Evolutionary conservation across 2,113 vertebrate species (phyloP).

Genomic region (Xiphophorus couchianus): DNA sequence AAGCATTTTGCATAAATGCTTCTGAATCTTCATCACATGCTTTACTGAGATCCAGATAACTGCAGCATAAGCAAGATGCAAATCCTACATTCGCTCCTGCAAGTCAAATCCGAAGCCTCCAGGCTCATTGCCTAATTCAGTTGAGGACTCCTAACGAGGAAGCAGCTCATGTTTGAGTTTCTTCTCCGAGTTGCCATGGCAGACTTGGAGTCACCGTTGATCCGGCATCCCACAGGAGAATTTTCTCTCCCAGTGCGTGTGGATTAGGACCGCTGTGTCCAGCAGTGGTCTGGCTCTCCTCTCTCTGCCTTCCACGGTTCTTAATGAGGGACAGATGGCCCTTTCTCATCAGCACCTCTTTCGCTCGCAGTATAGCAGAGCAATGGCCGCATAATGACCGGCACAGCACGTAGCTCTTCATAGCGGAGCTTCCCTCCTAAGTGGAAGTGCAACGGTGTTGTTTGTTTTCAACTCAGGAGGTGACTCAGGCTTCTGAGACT

Average conservation of each 20-base stretch:
- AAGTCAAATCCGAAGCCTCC: not conserved
- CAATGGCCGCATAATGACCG: slow-evolving; percentile 33
- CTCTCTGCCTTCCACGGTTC: slow-evolving; percentile 27
- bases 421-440: not conserved
- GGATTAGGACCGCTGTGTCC: slow-evolving; percentile 28
- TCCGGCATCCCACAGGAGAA: slow-evolving; percentile 23
- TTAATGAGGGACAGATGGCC: slow-evolving; percentile 75
- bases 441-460: slow-evolving; percentile 9
- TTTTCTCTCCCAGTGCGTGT: not conserved
- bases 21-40: not conserved
- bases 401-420: slow-evolving; percentile 1
- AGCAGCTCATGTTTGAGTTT: slow-evolving; percentile 17
- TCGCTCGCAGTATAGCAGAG: slow-evolving; percentile 39
- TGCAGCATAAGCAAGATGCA: not conserved
- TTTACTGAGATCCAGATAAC: not conserved
- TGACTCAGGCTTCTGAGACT: slow-evolving; percentile 12
- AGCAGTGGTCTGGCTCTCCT: slow-evolving; percentile 40
- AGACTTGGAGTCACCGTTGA: slow-evolving; percentile 26
- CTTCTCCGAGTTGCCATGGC: slow-evolving; percentile 24
- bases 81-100: not conserved
- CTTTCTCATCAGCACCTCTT: slow-evolving; percentile 40
- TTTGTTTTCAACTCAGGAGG: slow-evolving; percentile 16
- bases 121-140: slow-evolving; percentile 8
- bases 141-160: slow-evolving; percentile 32
- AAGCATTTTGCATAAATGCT: not conserved